A percentile compares a stretch with the other conserved stretches of the same genome.
phyloP scores from a whole-genome alignment of 2,797 vertebrate genomes.

The Iguana delicatissima region DNA sequence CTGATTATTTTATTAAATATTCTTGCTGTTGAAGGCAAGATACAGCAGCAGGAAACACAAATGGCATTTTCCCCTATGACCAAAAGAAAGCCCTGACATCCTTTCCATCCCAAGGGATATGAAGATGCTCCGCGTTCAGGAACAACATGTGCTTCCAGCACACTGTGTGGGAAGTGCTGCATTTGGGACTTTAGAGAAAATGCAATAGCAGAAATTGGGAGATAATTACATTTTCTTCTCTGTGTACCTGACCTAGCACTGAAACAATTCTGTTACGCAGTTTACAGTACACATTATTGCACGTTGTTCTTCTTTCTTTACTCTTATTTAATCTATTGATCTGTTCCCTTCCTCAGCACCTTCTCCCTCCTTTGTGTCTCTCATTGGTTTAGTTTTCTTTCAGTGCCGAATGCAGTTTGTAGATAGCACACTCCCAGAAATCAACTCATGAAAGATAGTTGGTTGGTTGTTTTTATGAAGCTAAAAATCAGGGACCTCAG shows the following conservation, averaged over 20 bases:
- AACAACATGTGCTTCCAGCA: neutral
- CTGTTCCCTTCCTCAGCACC: neutral
- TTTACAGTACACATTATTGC: slow-evolving; percentile 4
- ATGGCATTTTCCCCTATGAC: neutral
- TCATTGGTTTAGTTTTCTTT: neutral
- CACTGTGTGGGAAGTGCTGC: neutral
- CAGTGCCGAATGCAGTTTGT: neutral
- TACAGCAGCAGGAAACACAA: neutral
- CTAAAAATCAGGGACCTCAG: neutral
- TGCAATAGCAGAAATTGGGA: neutral
- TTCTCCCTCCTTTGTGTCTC: neutral
- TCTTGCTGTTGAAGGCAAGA: neutral
- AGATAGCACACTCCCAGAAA: neutral
- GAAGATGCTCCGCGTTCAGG: neutral
- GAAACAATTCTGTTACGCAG: neutral
- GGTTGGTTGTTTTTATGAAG: neutral
- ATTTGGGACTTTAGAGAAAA: slow-evolving; percentile 12
- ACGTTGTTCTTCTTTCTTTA: slow-evolving; percentile 1
- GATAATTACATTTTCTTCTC: slow-evolving; percentile 6
- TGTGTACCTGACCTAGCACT: neutral
- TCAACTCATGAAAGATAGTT: neutral
- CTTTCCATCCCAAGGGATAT: neutral
- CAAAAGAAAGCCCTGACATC: neutral
- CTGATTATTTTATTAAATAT: neutral
- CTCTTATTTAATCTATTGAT: slow-evolving; percentile 7